These are phyloP conservation scores for Melolontha melolontha DNA, from an alignment of 2,888 invertebrate species.

Conservation along the genomic window DNA sequence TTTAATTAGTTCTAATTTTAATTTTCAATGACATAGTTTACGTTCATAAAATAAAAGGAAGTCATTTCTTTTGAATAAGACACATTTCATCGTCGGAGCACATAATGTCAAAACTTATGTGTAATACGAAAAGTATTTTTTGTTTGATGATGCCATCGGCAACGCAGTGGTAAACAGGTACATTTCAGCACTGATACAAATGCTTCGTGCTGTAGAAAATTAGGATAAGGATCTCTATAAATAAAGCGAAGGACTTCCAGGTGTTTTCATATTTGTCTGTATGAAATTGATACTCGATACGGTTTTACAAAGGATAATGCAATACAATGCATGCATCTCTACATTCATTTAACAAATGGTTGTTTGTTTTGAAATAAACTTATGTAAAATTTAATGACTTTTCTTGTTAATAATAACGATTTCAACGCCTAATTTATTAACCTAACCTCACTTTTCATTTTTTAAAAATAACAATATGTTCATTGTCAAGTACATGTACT, in stretches of 20 bases:
- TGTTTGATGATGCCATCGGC: constrained; percentile 35
- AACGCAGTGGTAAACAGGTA: constrained; percentile 36
- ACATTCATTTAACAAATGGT: no score
- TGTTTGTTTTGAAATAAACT: no score
- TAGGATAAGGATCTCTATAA: constrained; percentile 53
- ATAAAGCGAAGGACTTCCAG: constrained; percentile 49
- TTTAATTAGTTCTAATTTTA: no score
- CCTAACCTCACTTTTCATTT: no score
- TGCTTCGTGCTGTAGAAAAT: constrained; percentile 45
- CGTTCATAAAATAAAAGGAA: not conserved
- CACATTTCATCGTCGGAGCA: not conserved
- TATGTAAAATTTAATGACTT: no score
- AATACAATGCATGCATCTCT: no score
- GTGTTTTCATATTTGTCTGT: constrained; percentile 26
- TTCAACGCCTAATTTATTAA: no score
- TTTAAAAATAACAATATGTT: constrained; percentile 1
- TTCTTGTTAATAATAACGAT: no score
- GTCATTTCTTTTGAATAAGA: constrained; percentile 1
- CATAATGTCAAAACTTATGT: constrained; percentile 1
- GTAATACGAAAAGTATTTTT: constrained; percentile 37
- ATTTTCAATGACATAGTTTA: no score
- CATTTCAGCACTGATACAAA: constrained; percentile 30
- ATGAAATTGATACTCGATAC: not conserved
- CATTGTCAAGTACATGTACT: not conserved
- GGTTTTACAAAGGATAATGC: no score